phyloP scores from a whole-genome alignment of 2,113 vertebrate species.

The Chamaea fasciata region DNA sequence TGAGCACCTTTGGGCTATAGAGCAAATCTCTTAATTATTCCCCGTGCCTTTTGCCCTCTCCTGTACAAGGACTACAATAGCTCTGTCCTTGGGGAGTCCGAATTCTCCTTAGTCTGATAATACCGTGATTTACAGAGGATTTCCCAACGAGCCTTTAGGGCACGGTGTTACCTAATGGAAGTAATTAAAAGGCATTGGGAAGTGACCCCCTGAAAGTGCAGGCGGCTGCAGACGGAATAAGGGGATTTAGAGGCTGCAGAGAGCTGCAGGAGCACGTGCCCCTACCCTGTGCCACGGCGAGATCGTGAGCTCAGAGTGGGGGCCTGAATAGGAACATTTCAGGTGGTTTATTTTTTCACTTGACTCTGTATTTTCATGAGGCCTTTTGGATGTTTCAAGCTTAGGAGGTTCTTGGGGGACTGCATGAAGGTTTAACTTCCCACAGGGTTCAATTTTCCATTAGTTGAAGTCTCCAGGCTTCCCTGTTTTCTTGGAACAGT shows the following conservation, averaged over 20 bases:
- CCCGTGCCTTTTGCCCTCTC: neutral
- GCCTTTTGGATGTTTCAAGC: neutral
- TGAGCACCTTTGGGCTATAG: neutral
- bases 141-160: neutral
- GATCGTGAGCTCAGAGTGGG: rapidly evolving
- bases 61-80: neutral
- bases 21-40: conserved; percentile 48
- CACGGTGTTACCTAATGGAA: neutral
- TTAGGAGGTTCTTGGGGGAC: neutral
- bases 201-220: conserved; percentile 14
- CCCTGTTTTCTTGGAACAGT: neutral
- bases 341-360: neutral
- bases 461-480: neutral
- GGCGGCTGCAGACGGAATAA: neutral
- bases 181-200: conserved; percentile 28
- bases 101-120: conserved; percentile 23
- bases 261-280: rapidly evolving
- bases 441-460: neutral
- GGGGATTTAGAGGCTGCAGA: neutral
- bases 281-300: rapidly evolving
- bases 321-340: neutral
- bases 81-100: neutral
- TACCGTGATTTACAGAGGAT: neutral
- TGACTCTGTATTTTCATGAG: neutral
- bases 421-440: neutral